Evolutionary conservation across 2,888 invertebrate genomes (phyloP).

Genomic region (Cordylochernes scorpioides): DNA sequence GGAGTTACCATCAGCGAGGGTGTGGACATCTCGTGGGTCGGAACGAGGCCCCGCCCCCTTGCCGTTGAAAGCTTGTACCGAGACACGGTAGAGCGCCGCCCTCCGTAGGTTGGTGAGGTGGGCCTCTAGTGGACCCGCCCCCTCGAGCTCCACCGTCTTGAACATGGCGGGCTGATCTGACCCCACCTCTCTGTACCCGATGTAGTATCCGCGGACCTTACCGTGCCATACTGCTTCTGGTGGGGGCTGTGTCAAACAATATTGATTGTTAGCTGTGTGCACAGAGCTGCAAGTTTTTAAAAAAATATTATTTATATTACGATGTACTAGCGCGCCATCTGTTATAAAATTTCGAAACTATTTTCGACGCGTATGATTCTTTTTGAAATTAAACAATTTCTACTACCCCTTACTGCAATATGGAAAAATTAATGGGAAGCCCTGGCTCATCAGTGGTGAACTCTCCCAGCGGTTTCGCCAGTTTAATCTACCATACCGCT

Average conservation of each 20-base stretch:
- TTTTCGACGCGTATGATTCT: no score
- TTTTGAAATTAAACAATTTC: no score
- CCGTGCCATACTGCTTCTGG: conserved; percentile 40
- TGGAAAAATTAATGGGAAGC: no score
- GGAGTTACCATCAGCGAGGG: conserved; percentile 23
- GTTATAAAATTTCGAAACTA: no score
- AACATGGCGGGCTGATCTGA: conserved; percentile 18
- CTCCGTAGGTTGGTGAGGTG: conserved; percentile 25
- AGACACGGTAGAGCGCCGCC: conserved; percentile 20
- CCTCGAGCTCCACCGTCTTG: conserved; percentile 16
- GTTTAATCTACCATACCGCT: no score
- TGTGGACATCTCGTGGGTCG: conserved; percentile 18
- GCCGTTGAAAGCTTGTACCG: conserved; percentile 21
- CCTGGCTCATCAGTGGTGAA: no score
- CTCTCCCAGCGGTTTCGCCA: no score
- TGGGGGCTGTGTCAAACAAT: conserved; percentile 36
- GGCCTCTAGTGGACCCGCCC: conserved; percentile 10
- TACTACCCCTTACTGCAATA: no score
- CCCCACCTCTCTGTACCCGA: conserved; percentile 29
- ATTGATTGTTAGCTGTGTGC: no score
- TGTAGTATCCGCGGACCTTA: conserved; percentile 44
- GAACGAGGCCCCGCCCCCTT: conserved; percentile 21
- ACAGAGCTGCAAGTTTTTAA: no score
- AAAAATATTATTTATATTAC: no score
- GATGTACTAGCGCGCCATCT: no score